Percentiles rank a stretch among this genome's conserved stretches.
Conservation (phyloP, 2,888 invertebrate genomes). For the Phyllotreta striolata region DNA sequence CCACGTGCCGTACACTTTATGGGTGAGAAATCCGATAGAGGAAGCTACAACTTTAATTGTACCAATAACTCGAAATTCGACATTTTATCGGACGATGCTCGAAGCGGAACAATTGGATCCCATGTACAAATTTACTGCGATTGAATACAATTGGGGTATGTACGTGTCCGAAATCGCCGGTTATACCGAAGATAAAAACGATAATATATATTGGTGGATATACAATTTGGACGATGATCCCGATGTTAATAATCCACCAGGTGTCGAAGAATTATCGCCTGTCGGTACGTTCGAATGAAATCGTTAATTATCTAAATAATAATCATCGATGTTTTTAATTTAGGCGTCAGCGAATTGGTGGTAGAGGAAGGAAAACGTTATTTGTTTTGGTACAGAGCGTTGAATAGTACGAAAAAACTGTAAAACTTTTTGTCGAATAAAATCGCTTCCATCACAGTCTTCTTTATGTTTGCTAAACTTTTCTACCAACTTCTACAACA, state of each 20-base stretch:
- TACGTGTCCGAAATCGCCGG: slow-evolving; percentile 23
- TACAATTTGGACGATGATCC: slow-evolving; percentile 21
- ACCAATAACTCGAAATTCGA: slow-evolving; percentile 5
- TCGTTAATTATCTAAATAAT: slow-evolving; percentile 2
- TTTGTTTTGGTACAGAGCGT: slow-evolving; percentile 25
- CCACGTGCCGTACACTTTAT: slow-evolving; percentile 19
- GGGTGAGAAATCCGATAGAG: slow-evolving; percentile 13
- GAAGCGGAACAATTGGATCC: slow-evolving; percentile 16
- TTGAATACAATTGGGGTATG: slow-evolving; percentile 12
- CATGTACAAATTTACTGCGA: slow-evolving; percentile 22
- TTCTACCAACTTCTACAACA: no score
- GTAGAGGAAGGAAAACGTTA: slow-evolving; percentile 21
- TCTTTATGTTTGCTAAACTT: no score
- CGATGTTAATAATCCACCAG: slow-evolving; percentile 17
- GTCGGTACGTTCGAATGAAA: slow-evolving; percentile 22
- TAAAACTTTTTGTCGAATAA: no score
- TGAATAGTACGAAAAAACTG: slow-evolving; percentile 4
- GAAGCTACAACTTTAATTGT: slow-evolving; percentile 17
- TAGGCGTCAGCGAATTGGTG: slow-evolving; percentile 27
- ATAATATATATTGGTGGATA: slow-evolving; percentile 23
- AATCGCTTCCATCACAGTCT: no score
- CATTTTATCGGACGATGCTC: slow-evolving; percentile 26
- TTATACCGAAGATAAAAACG: slow-evolving; percentile 6
- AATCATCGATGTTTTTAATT: slow-evolving; percentile 5
- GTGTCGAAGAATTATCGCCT: slow-evolving; percentile 12